Evolutionary conservation across 2,113 vertebrate genomes (phyloP), one percentile per base, ranked within the genome.

Genomic region (Tupaia tana): DNA sequence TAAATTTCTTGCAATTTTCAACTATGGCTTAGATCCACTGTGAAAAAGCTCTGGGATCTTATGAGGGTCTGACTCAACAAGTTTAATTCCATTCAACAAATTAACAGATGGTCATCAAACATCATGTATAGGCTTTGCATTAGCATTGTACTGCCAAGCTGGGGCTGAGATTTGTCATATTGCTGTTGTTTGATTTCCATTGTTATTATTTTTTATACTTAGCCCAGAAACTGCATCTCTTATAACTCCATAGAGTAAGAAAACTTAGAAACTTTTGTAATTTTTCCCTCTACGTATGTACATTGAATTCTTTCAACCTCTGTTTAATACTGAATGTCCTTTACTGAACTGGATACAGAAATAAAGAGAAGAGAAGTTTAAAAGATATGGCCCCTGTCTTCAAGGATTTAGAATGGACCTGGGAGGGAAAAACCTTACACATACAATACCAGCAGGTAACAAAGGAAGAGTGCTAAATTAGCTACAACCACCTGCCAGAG

Each of bases 371-470:
- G 82, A 64, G 27, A 70, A 34, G 13, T 81, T 83, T 89, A 34
- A 96, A 94, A 95, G 61, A 80, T 54, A 75, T 7, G 12, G 54
- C 1, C 29, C 14, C 85, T 90, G n/a, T 87, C 84, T 78, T 73
- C 34, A 74, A 92, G 58, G 69, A 93, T 93, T 91, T 86, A 86
- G 34, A 79, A 25, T 63, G 16, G 14, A 54, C 70, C 34, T 52
- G 31, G 64, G 27, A 94, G 82, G 74, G 70, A 54, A 88, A 69
- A 79, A n/a, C 15, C 34, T 83, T 87, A 22, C 1, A 25, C 9
- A 66, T 11, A 52, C 20, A 64, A 64, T 24, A 86, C 20, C 27
- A 92, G 34, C 52, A 81, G 18, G 58, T 81, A 75, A 85, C 71
- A 93, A 90, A 78, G 22, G 71, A 63, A 73, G 6, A 75, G 67